Evolutionary conservation across 35 echinoderm and acorn worm species (phyloP).

Genomic region (Lytechinus pictus): DNA sequence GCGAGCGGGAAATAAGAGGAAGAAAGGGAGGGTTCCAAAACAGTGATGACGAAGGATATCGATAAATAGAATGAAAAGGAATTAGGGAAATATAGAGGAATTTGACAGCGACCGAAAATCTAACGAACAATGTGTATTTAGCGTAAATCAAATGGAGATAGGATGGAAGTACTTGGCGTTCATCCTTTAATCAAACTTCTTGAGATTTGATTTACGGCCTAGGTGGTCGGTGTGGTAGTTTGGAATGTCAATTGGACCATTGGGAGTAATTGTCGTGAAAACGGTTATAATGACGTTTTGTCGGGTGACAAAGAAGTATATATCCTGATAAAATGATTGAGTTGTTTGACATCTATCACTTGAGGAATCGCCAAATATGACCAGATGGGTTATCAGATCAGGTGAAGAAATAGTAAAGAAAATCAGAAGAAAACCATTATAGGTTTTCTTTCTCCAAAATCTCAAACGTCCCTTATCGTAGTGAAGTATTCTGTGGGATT

Average conservation of each 20-base stretch:
- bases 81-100: background rate
- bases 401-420: background rate
- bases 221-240: background rate
- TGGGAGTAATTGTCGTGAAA: slow-evolving; percentile 2
- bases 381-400: background rate
- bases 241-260: slow-evolving; percentile 47
- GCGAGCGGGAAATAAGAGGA: no score
- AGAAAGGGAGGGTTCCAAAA: no score
- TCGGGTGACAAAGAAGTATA: background rate
- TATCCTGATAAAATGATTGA: background rate
- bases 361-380: background rate
- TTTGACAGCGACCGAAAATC: background rate
- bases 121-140: background rate
- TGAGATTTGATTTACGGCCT: slow-evolving; percentile 2
- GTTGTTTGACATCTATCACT: background rate
- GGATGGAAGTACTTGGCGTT: background rate
- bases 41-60: no score
- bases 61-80: background rate
- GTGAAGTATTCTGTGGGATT: no score
- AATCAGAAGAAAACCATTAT: no score
- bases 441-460: no score
- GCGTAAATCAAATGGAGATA: background rate
- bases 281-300: background rate
- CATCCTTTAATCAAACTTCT: background rate
- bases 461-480: no score